These are phyloP conservation scores for Synergus itoensis DNA, from an alignment of 2,888 invertebrate genomes.

Conservation along the genomic window DNA sequence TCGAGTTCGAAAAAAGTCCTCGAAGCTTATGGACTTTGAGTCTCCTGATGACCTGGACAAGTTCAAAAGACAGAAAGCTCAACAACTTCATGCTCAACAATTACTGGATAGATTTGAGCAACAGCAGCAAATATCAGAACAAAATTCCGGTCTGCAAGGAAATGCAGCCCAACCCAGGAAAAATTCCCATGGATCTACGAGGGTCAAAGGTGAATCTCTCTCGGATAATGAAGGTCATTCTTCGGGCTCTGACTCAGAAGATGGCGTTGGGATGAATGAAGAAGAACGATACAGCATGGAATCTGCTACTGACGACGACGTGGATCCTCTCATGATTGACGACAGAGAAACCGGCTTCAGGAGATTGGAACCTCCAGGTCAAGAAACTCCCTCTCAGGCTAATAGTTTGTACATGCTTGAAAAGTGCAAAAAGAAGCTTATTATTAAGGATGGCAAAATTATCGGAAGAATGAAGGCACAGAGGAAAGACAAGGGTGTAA, in stretches of 20 bases:
- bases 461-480: constrained; percentile 87
- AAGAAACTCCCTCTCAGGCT: constrained; percentile 78
- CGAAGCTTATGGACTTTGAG: constrained; percentile 95
- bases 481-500: constrained; percentile 87
- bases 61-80: constrained; percentile 78
- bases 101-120: constrained; percentile 72
- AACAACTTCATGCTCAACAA: constrained; percentile 70
- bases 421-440: constrained; percentile 86
- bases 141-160: constrained; percentile 53
- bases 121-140: constrained; percentile 56
- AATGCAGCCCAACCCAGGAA: constrained; percentile 63
- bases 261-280: constrained; percentile 67
- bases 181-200: constrained; percentile 53
- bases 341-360: constrained; percentile 79
- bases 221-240: constrained; percentile 75
- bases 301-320: constrained; percentile 72
- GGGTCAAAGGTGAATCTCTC: constrained; percentile 63
- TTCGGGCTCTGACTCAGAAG: constrained; percentile 72
- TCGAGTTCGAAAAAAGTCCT: constrained; percentile 95
- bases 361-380: constrained; percentile 78
- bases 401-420: constrained; percentile 88
- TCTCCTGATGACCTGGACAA: constrained; percentile 91
- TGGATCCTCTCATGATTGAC: constrained; percentile 76
- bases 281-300: constrained; percentile 72
- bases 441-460: constrained; percentile 84